These are phyloP conservation scores for Ctenochaetus hawaiiensis DNA, from an alignment of 2,797 vertebrate species.

Conservation along the genomic window DNA sequence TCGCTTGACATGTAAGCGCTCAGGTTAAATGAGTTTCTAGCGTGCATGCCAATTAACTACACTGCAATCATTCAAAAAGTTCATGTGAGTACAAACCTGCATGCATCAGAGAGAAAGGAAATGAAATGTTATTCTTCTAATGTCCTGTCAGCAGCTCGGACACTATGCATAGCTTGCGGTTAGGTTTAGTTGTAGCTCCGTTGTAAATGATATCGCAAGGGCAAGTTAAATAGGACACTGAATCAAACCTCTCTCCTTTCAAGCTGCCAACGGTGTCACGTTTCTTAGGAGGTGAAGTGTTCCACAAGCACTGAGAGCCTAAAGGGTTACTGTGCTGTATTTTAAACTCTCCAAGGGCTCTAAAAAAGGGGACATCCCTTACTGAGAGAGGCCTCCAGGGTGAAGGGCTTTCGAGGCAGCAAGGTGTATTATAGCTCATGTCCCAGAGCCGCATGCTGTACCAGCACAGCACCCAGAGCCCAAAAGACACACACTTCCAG, in stretches of 20 bases:
- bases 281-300: slow-evolving; percentile 52
- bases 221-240: slow-evolving; percentile 62
- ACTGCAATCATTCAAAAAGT: not conserved
- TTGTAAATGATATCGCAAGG: slow-evolving; percentile 55
- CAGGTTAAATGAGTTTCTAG: slow-evolving; percentile 19
- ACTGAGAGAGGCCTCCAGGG: slow-evolving; percentile 50
- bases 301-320: slow-evolving; percentile 5
- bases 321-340: slow-evolving; percentile 51
- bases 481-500: slow-evolving; percentile 17
- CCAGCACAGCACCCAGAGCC: slow-evolving; percentile 10
- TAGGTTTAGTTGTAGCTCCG: slow-evolving; percentile 37
- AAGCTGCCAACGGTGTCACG: slow-evolving; percentile 55
- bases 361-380: slow-evolving; percentile 59
- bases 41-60: not conserved
- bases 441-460: slow-evolving; percentile 51
- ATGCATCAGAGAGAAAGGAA: not conserved
- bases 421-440: slow-evolving; percentile 53
- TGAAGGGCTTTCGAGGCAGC: slow-evolving; percentile 66
- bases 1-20: slow-evolving; percentile 5
- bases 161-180: slow-evolving; percentile 29
- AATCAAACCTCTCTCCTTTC: slow-evolving; percentile 73
- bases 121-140: not conserved
- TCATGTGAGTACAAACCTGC: slow-evolving; percentile 14
- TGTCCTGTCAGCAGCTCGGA: not conserved
- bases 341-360: slow-evolving; percentile 39